Conservation (phyloP, 2,888 invertebrate species). For the Carcina quercana region DNA sequence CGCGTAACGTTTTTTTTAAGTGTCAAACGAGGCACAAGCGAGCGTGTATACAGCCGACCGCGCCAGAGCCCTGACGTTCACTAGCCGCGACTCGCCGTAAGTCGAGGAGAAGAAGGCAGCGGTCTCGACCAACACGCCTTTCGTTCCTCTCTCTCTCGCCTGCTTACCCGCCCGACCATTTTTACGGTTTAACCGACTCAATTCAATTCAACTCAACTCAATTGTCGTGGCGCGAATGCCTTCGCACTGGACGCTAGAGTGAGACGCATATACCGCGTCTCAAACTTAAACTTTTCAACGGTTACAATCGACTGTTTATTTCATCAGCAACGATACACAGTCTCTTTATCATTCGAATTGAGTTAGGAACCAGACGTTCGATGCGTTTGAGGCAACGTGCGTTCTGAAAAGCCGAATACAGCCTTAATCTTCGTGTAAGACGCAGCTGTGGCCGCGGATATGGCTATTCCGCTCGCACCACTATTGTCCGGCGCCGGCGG, state of each 20-base stretch:
- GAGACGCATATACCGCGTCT: constrained; percentile 57
- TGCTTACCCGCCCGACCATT: constrained; percentile 67
- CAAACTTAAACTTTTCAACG: constrained; percentile 33
- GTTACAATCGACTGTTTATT: constrained; percentile 19
- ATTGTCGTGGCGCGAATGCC: constrained; percentile 71
- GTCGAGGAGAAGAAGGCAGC: constrained; percentile 73
- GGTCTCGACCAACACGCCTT: constrained; percentile 71
- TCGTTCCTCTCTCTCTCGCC: constrained; percentile 67
- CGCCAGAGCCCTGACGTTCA: constrained; percentile 69
- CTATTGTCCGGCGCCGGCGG: constrained; percentile 53
- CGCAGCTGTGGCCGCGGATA: constrained; percentile 52
- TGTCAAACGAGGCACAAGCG: constrained; percentile 48
- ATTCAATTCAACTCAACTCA: constrained; percentile 75
- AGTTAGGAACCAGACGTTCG: constrained; percentile 25
- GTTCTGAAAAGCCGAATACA: constrained; percentile 59
- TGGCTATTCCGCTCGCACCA: constrained; percentile 60
- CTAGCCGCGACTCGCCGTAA: constrained; percentile 68
- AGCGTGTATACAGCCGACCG: constrained; percentile 53
- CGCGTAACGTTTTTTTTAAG: constrained; percentile 56
- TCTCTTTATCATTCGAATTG: constrained; percentile 18
- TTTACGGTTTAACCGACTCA: constrained; percentile 73
- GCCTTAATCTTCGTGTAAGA: constrained; percentile 69
- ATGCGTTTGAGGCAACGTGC: constrained; percentile 48
- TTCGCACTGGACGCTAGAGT: constrained; percentile 69
- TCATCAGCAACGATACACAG: constrained; percentile 1